Evolutionary conservation across 2,797 vertebrate genomes (phyloP).

Genomic region (Halcyon chelicuti): DNA sequence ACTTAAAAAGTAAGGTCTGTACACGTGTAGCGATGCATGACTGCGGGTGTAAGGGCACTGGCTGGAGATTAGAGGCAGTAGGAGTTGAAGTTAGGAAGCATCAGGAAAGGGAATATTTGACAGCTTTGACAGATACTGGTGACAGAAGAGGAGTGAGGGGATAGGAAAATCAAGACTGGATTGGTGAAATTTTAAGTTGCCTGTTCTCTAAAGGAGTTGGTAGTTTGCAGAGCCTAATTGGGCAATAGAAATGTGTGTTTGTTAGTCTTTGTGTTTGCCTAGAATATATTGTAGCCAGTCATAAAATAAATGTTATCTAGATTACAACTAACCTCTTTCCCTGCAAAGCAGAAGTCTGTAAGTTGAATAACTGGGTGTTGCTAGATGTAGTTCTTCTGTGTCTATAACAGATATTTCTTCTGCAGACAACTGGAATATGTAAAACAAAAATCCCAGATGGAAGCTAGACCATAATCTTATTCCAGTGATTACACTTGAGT

Average conservation of each 20-base stretch:
- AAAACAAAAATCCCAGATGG: slow-evolving; percentile 37
- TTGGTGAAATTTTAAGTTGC: neutral
- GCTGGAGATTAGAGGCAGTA: neutral
- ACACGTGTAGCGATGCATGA: neutral
- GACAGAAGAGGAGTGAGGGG: neutral
- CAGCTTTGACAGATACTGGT: neutral
- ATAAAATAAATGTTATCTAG: neutral
- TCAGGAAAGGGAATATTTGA: neutral
- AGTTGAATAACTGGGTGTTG: slow-evolving; percentile 14
- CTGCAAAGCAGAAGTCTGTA: neutral
- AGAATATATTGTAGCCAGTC: neutral
- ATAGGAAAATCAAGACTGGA: neutral
- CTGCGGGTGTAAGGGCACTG: neutral
- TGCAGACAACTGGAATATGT: slow-evolving; percentile 30
- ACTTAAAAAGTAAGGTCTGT: neutral
- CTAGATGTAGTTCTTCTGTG: slow-evolving; percentile 10
- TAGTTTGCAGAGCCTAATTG: neutral
- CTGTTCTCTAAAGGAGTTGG: neutral
- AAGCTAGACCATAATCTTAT: neutral
- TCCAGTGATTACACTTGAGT: slow-evolving; percentile 14
- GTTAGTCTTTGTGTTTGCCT: neutral
- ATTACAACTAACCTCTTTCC: neutral
- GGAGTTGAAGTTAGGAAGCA: slow-evolving; percentile 1
- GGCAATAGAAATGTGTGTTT: neutral
- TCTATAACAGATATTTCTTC: slow-evolving; percentile 3